Evolutionary conservation across 92 coral and sea anemone genomes (phyloP), one percentile per base, ranked within the genome.

Genomic region (Desmophyllum pertusum): DNA sequence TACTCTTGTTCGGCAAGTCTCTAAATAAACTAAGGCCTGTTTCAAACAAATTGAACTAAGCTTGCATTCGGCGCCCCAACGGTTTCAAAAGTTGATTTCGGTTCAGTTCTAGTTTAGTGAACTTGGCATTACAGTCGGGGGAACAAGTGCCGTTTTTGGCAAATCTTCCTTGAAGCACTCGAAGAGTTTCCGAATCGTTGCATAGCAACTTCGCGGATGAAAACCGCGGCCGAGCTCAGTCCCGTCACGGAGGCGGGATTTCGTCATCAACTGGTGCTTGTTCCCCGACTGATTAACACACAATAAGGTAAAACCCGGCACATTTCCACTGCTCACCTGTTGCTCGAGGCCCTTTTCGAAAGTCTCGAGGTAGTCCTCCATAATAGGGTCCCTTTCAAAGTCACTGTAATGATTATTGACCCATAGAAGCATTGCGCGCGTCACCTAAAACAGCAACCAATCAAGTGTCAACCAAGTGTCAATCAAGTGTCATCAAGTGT

Each of bases 401-500:
- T 96, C 99, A 37, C 90, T 85, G 84, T 82, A 94, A 78, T 96
- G 99, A 57, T 96, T 96, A 78, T 94, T 96, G 18, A 92, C 98
- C 98, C 98, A 96, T 23, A 96, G 91, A 41, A 96, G 85, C 95
- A 96, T 96, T 27, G 95, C 98, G 17, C 98, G 98, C 57, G 98
- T 96, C 69, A 96, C 98, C 98, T 96, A 88, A 31, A 67, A 82
- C 13, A 36, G 11, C 38, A 72, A 72, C n/a, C 46, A 57, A 71
- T 36, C 76, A 51, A 29, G 61, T 35, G 30, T 65, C 23, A 30
- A 59, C 29, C 64, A 59, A n/a, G n/a, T n/a, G n/a, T n/a, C 46
- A 57, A 71, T 36, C 76, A 51, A 29, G 61, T 35, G 30, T 65
- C 23, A 65, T 25, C 33, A 25, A 62, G 5, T 25, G 27, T 37